Evolutionary conservation across 2,113 vertebrate species (phyloP).

Genomic region (Ivindomyrus marchei): DNA sequence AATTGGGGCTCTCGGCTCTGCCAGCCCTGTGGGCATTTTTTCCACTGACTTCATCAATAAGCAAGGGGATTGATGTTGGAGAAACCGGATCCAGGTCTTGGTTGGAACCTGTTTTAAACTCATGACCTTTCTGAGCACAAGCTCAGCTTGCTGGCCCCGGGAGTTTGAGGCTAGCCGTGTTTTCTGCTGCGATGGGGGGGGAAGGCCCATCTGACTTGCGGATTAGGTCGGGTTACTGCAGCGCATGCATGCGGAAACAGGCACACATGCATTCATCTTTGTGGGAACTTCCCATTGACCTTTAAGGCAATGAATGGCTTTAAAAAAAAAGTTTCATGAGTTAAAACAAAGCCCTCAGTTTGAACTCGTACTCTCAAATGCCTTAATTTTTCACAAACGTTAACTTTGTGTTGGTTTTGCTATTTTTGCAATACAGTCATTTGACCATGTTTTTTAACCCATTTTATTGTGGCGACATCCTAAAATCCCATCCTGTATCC

Average conservation of each 20-base stretch:
- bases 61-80: slow-evolving; percentile 18
- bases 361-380: neutral
- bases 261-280: neutral
- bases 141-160: neutral
- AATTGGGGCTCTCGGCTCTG: neutral
- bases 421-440: neutral
- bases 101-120: slow-evolving; percentile 4
- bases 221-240: neutral
- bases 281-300: neutral
- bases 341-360: neutral
- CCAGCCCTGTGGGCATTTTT: slow-evolving; percentile 15
- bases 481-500: neutral
- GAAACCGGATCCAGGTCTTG: slow-evolving; percentile 19
- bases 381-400: neutral
- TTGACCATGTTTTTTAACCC: neutral
- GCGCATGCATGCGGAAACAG: neutral
- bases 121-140: slow-evolving; percentile 19
- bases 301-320: neutral
- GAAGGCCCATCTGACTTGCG: neutral
- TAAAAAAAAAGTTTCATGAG: neutral
- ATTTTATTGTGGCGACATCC: neutral
- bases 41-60: slow-evolving; percentile 32
- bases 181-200: neutral
- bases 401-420: neutral
- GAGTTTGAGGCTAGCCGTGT: neutral